Evolutionary conservation across 2,113 vertebrate genomes (phyloP).

Genomic region (Megaceryle torquata): DNA sequence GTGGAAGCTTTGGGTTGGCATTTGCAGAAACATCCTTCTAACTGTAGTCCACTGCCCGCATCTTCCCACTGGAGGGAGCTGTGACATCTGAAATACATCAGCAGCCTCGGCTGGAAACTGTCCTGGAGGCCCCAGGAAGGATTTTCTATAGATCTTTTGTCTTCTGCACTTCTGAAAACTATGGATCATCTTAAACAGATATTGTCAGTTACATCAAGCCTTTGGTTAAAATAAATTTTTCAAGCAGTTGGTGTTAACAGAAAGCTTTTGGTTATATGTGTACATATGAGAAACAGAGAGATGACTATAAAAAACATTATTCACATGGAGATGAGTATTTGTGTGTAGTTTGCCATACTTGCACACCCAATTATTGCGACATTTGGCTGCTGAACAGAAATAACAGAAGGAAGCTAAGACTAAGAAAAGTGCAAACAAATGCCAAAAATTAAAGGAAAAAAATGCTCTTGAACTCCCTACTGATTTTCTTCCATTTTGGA

Average conservation of each 20-base stretch:
- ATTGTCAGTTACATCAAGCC: neutral
- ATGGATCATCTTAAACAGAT: neutral
- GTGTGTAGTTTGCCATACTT: neutral
- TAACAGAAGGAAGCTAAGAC: neutral
- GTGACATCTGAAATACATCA: conserved; percentile 29
- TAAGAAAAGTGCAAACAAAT: neutral
- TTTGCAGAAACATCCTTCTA: neutral
- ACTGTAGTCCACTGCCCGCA: neutral
- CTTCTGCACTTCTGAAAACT: neutral
- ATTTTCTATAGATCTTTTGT: neutral
- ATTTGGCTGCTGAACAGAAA: neutral
- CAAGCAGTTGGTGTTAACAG: neutral
- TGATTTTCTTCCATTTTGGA: neutral
- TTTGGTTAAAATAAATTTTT: neutral
- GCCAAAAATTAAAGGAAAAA: neutral
- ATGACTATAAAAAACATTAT: neutral
- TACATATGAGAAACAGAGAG: neutral
- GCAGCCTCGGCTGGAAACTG: neutral
- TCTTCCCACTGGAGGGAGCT: conserved; percentile 60
- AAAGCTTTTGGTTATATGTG: neutral
- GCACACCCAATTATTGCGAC: neutral
- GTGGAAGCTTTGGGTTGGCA: neutral
- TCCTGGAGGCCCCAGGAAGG: neutral
- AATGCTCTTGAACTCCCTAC: neutral
- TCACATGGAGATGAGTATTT: neutral